Base-by-base conservation (phyloP, 2,113 vertebrate species). In the Malurus melanocephalus region DNA sequence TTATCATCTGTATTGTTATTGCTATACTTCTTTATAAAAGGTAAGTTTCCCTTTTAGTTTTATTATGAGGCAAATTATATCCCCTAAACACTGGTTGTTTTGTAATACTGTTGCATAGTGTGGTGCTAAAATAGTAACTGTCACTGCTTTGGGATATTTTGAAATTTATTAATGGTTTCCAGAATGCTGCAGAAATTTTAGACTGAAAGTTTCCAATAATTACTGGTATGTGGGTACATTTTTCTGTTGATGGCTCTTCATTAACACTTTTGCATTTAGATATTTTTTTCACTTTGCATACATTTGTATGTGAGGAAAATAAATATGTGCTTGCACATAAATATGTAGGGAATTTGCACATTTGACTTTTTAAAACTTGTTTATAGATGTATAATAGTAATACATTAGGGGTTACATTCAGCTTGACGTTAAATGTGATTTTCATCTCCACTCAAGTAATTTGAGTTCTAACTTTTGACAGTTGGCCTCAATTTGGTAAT, bases 1-100 rank as follows among this genome's bases (percentile, higher is more conserved):
- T 99, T 97, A 99, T 99, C 96, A 99, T 99, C 97, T 99, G 99
- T 96, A 99, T 99, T 95, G 99, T 99, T 90, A 99, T 99, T 90
- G 99, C 99, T 89, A 99, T 99, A 92, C 98, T 99, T 65, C 99
- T 99, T 56, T 99, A 99, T 96, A 99, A 99, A 95, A 99, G 99
- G 99, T 99, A 98, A 95, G 98, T 90, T 92, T 96, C 83, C 49
- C 52, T 77, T 67, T 38, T 55, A 65, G 30, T 87, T 92, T 87
- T 62, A 3, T 75, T 53, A 17, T 21, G 5, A 66, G 33, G 6
- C n/a, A 10, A 57, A 8, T 65, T 12, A 22, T 38, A 46, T 94
- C 35, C 32, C 35, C 73, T 80, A 7, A 60, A 4, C 53, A 18
- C 33, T 75, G 9, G 13, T 35, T 18, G 60, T 55, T 80, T 87